phyloP scores from a whole-genome alignment of 2,113 vertebrate species.

The Hypanus sabinus region DNA sequence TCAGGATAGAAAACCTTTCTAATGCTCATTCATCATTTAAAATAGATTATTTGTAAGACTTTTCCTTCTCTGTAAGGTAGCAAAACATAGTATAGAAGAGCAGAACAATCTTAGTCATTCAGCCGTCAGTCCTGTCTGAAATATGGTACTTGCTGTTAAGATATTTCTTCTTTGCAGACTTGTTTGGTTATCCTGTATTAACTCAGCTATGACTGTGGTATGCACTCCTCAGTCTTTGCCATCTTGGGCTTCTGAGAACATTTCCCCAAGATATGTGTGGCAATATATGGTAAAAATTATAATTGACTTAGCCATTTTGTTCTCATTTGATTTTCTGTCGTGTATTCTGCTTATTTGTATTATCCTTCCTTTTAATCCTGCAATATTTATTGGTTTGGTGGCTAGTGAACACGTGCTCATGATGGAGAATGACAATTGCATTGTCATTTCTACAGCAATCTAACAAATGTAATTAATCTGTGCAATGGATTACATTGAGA shows the following conservation, averaged over 20 bases:
- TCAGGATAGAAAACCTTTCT: neutral
- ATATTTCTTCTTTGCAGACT: neutral
- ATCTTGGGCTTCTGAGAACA: neutral
- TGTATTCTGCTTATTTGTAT: neutral
- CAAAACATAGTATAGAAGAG: neutral
- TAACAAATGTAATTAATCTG: neutral
- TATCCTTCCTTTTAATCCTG: neutral
- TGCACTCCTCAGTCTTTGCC: neutral
- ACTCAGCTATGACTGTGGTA: neutral
- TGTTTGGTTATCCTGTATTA: neutral
- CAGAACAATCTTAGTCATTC: neutral
- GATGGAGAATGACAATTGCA: neutral
- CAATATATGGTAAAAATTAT: neutral
- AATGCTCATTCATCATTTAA: neutral
- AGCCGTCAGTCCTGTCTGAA: neutral
- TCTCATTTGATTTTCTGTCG: neutral
- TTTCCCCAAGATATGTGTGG: neutral
- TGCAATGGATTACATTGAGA: neutral
- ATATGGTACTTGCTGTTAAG: too few species aligned
- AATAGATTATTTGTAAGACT: neutral
- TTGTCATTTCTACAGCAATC: neutral
- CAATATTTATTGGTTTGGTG: neutral
- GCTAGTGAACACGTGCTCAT: neutral
- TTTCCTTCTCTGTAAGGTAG: neutral
- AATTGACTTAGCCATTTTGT: neutral